Evolutionary conservation across 92 coral and sea anemone genomes (phyloP), one percentile per base, ranked within the genome.

Genomic region (Anthopleura xanthogrammica): DNA sequence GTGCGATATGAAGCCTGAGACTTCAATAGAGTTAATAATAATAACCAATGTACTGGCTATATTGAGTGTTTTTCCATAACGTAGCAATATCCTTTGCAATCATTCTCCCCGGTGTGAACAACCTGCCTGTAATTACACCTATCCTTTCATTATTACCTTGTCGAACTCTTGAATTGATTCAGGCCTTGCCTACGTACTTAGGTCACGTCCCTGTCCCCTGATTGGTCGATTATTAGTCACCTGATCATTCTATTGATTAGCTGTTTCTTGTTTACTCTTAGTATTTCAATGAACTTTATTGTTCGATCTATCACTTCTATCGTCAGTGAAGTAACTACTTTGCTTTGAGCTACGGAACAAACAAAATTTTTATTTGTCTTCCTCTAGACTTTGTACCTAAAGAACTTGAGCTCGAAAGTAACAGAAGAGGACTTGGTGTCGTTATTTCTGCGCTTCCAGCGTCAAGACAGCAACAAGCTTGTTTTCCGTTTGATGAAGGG

Each of bases 401-500:
- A 96, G 89, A 96, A 96, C 83, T 85, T 96, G 24, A 92, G 89
- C 80, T 85, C 89, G 60, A 94, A 90, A 80, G 83, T 81, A 24
- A 79, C 96, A 39, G 98, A 96, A 78, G 93, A 90, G 70, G 99
- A 94, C 81, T 79, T 96, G 72, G 96, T 90, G 16, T 84, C 98
- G 6, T 83, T 96, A 72, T 96, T 96, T 54, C 82, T 90, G 64
- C 87, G 97, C 77, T 96, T 92, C 76, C 96, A 94, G 75, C 78
- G 77, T 16, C 85, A 90, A 71, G 78, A 58, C 19, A 91, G 84
- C 0, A 85, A 90, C 56, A 88, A 80, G 78, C 41, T 96, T 24
- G 79, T 89, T 41, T 90, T 96, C 79, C 93, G 99, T 16, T 77
- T 95, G 60, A 68, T 68, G 74, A 68, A 36, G 19, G 74, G 74